Evolutionary conservation across 2,888 invertebrate species (phyloP), one percentile per base, ranked within the genome.

Genomic region (Mesoligia furuncula): DNA sequence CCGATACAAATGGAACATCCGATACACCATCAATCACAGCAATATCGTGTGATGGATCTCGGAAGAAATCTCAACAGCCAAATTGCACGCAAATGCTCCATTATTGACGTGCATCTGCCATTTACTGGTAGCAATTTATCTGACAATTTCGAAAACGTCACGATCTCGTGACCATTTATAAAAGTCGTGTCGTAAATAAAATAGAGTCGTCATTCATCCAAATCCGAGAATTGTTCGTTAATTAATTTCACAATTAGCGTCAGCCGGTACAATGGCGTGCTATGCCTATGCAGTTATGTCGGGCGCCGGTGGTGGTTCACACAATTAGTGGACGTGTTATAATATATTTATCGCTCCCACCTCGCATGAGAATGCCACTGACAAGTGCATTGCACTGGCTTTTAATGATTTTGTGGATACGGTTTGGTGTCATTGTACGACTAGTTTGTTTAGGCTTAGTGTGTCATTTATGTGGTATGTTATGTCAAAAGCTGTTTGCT

Each of bases 311-410:
- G 88, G 70, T 75, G 90, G 77, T 90, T 91, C 90, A 73, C 91
- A 92, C 88, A 88, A 90, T 91, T 90, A 90, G 81, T 78, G 73
- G 78, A 74, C 84, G 80, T 84, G 81, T 88, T 88, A 89, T 88
- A 87, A 88, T 87, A 87, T 88, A 88, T 89, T 85, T 86, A 88
- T 85, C 77, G 86, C 85, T 88, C 79, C 88, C 85, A 87, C 88
- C 83, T 86, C 77, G 81, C 85, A 85, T 89, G 89, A 85, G 89
- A 88, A 86, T 81, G 42, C 73, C 73, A 79, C 81, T 75, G 83
- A 76, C 83, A 83, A 87, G 91, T 86, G 87, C 88, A 89, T 81
- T 90, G 90, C 88, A 86, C 90, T 75, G 54, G 71, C 51, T 75
- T 83, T 76, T 77, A 70, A 69, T 79, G 67, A 80, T 83, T 73